phyloP scores from a whole-genome alignment of 2,113 vertebrate genomes.

The Riparia riparia region DNA sequence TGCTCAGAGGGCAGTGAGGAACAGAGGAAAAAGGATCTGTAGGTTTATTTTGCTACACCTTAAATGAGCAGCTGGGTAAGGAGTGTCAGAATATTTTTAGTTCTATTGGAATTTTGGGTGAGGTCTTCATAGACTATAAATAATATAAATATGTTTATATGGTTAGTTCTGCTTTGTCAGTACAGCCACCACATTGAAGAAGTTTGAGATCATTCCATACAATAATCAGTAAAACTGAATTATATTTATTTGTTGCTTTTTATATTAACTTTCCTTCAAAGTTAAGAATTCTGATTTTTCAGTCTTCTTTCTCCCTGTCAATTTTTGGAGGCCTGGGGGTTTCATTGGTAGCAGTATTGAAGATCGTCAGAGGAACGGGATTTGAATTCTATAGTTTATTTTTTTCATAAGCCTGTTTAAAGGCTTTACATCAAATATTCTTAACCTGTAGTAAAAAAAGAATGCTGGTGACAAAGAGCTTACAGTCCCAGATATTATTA shows the following conservation, averaged over 20 bases:
- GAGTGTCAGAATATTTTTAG: background rate
- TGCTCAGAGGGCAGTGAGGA: background rate
- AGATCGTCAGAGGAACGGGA: background rate
- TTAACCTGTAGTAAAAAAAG: background rate
- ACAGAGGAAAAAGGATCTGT: background rate
- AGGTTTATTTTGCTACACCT: background rate
- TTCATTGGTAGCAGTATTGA: background rate
- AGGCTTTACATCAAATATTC: background rate
- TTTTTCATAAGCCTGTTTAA: background rate
- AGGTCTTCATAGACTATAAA: background rate
- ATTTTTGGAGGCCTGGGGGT: accelerated
- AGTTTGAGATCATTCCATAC: background rate
- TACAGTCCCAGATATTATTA: background rate
- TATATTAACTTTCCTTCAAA: background rate
- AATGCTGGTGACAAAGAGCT: background rate
- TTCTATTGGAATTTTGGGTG: background rate
- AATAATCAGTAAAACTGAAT: background rate
- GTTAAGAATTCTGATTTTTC: background rate
- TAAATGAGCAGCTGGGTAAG: background rate
- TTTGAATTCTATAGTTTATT: background rate
- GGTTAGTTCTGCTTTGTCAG: background rate
- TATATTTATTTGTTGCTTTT: background rate
- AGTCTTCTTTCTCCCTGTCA: background rate
- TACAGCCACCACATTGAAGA: background rate
- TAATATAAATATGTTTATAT: background rate